Evolutionary conservation across 2,113 vertebrate genomes (phyloP).

Genomic region (Alethe diademata): DNA sequence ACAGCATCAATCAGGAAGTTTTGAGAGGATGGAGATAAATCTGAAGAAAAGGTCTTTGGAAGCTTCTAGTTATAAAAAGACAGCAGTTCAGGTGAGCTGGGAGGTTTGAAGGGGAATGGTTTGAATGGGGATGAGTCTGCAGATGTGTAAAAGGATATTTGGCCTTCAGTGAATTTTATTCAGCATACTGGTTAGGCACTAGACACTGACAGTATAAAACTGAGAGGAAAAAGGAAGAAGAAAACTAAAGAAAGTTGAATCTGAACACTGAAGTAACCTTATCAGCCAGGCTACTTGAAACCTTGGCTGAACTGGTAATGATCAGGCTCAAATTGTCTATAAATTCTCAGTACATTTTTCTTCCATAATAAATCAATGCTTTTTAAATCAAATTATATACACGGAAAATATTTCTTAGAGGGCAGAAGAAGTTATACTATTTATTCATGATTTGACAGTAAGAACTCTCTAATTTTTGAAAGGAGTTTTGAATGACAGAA

Average conservation of each 20-base stretch:
- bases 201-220: background rate
- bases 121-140: background rate
- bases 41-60: background rate
- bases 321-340: background rate
- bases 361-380: background rate
- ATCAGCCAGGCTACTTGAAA: background rate
- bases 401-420: background rate
- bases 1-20: background rate
- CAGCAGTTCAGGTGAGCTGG: background rate
- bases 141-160: background rate
- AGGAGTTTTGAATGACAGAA: background rate
- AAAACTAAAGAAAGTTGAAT: background rate
- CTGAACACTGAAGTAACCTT: background rate
- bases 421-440: background rate
- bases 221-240: background rate
- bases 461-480: background rate
- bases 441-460: background rate
- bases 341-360: background rate
- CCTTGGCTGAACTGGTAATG: background rate
- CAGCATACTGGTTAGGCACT: background rate
- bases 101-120: background rate
- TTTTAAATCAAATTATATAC: background rate
- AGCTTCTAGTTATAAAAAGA: background rate
- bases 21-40: background rate
- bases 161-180: background rate